Conservation (phyloP, 2,113 vertebrate genomes). For the Oncorhynchus clarkii region DNA sequence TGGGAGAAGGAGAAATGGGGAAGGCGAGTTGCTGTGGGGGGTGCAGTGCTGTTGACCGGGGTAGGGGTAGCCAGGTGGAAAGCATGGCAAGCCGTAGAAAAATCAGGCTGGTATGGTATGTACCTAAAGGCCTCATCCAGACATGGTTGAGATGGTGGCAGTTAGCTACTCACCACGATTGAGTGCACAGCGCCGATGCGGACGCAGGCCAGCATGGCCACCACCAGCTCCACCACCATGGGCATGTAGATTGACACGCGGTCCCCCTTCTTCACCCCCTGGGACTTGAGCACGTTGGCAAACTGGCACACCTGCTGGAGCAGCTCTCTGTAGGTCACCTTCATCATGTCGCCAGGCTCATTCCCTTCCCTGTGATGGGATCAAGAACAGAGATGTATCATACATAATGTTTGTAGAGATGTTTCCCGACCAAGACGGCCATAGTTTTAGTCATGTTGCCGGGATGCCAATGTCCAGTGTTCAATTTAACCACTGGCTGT, state of each 20-base stretch:
- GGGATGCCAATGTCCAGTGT: too few species aligned
- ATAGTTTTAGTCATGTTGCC: neutral
- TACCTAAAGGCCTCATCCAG: neutral
- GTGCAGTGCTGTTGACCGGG: too few species aligned
- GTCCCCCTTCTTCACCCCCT: conserved; percentile 91
- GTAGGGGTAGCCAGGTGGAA: too few species aligned
- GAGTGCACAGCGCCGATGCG: conserved; percentile 94
- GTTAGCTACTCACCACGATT: conserved; percentile 82
- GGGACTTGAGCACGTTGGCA: conserved; percentile 86
- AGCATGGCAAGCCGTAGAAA: too few species aligned
- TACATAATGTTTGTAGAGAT: neutral
- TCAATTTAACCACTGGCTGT: too few species aligned
- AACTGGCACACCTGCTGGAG: conserved; percentile 88
- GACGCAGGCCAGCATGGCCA: conserved; percentile 93
- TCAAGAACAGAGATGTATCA: neutral
- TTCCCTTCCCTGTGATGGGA: conserved; percentile 90
- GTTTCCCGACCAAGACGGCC: too few species aligned
- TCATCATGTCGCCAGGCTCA: conserved; percentile 82
- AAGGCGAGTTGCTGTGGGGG: too few species aligned
- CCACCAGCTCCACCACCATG: conserved; percentile 92
- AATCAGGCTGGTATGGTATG: too few species aligned
- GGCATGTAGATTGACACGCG: conserved; percentile 94
- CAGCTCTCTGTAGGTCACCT: conserved; percentile 88
- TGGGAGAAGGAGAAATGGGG: too few species aligned
- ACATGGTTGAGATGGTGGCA: neutral